phyloP scores from a whole-genome alignment of 2,888 invertebrate species.

The Sphaerophoria rueppellii region DNA sequence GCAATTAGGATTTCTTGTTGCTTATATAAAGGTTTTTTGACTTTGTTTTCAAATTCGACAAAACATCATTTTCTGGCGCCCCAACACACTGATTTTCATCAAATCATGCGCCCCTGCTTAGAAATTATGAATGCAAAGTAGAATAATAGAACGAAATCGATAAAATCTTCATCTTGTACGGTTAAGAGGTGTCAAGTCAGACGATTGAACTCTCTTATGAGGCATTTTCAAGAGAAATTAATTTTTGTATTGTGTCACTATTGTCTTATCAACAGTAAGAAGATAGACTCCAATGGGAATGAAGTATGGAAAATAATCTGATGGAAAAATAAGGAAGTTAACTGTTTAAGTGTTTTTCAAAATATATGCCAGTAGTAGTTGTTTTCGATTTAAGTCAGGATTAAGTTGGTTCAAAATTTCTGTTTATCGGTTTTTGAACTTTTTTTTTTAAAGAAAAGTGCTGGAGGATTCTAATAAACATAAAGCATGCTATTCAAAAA shows the following conservation, averaged over 20 bases:
- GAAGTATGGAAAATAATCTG: background rate
- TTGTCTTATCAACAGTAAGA: background rate
- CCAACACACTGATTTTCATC: background rate
- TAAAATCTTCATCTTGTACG: conserved; percentile 8
- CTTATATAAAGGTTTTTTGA: background rate
- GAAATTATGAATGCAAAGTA: background rate
- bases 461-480: conserved; percentile 1
- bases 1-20: background rate
- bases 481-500: conserved; percentile 8
- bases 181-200: conserved; percentile 51
- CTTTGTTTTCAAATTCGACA: background rate
- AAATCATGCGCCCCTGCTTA: conserved; percentile 12
- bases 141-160: conserved; percentile 5
- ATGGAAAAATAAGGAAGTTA: conserved; percentile 22
- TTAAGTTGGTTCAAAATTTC: no score
- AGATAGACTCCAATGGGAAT: background rate
- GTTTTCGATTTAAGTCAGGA: no score
- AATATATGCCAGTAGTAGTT: background rate
- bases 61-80: conserved; percentile 9
- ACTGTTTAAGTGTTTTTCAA: background rate
- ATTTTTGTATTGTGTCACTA: background rate
- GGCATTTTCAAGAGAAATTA: background rate
- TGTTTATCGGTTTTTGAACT: background rate
- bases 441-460: no score
- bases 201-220: background rate